These are phyloP conservation scores for Tragulus kanchil DNA, from an alignment of 2,113 vertebrate genomes.

Conservation along the genomic window DNA sequence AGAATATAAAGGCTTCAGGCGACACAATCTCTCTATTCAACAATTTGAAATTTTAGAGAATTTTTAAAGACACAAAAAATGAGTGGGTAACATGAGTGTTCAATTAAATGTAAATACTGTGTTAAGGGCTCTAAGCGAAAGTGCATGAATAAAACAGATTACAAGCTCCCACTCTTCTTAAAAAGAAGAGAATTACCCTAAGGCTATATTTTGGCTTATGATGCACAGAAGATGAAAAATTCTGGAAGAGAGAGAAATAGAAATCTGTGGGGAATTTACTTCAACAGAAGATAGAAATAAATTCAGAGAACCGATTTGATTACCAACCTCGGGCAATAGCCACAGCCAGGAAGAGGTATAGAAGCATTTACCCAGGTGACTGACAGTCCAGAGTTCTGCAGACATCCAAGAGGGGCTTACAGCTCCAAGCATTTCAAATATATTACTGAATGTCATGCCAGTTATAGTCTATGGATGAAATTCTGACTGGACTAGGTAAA, in stretches of 20 bases:
- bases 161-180: not conserved
- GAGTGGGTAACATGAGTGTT: not conserved
- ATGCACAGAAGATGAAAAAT: not conserved
- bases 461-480: not conserved
- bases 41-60: not conserved
- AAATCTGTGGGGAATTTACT: not conserved
- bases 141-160: not conserved
- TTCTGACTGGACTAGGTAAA: not conserved
- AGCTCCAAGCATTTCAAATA: not conserved
- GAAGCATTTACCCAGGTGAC: not conserved
- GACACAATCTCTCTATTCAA: not conserved
- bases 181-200: not conserved
- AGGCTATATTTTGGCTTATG: not conserved
- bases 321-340: no score
- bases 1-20: not conserved
- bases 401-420: not conserved
- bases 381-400: not conserved
- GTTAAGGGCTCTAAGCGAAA: not conserved
- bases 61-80: not conserved
- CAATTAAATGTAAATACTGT: not conserved
- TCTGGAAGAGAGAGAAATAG: not conserved
- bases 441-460: not conserved
- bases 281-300: not conserved
- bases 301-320: not conserved
- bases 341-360: not conserved